These are phyloP conservation scores for Scrobipalpa atriplicella DNA, from an alignment of 2,888 invertebrate species.

Conservation along the genomic window DNA sequence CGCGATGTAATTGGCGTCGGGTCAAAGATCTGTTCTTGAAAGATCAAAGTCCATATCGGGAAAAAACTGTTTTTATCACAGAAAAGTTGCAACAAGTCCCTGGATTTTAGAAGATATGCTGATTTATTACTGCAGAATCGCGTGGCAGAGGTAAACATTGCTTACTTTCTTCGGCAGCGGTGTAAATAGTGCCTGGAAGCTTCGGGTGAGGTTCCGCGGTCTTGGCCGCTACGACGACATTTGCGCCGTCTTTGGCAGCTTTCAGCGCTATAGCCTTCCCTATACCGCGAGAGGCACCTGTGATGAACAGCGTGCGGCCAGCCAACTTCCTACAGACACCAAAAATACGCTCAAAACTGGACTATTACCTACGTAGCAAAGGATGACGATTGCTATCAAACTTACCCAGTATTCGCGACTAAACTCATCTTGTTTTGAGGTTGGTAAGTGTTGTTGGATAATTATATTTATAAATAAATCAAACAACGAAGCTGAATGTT, in stretches of 20 bases:
- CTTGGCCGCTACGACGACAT: slow-evolving; percentile 95
- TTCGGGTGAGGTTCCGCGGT: slow-evolving; percentile 95
- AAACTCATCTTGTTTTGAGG: slow-evolving; percentile 63
- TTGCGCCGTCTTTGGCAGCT: slow-evolving; percentile 95
- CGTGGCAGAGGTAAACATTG: slow-evolving; percentile 33
- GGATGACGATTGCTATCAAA: slow-evolving; percentile 28
- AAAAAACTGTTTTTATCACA: slow-evolving; percentile 32
- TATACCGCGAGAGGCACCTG: slow-evolving; percentile 98
- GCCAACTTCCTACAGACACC: slow-evolving; percentile 81
- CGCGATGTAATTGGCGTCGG: slow-evolving; percentile 27
- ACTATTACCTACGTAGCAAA: slow-evolving; percentile 37
- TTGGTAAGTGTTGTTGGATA: not conserved
- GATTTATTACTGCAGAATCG: not conserved
- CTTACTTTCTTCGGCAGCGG: slow-evolving; percentile 94
- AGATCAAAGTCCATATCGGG: slow-evolving; percentile 62
- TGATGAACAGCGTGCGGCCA: slow-evolving; percentile 96
- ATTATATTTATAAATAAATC: slow-evolving; percentile 21
- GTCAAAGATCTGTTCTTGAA: slow-evolving; percentile 34
- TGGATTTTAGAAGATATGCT: not conserved
- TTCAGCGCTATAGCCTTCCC: slow-evolving; percentile 97
- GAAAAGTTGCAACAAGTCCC: not conserved
- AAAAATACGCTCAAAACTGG: slow-evolving; percentile 36
- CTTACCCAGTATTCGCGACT: slow-evolving; percentile 78
- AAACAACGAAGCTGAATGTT: slow-evolving; percentile 15
- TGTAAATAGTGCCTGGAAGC: slow-evolving; percentile 95